phyloP scores from a whole-genome alignment of 2,797 vertebrate species.

The Chiroxiphia lanceolata region DNA sequence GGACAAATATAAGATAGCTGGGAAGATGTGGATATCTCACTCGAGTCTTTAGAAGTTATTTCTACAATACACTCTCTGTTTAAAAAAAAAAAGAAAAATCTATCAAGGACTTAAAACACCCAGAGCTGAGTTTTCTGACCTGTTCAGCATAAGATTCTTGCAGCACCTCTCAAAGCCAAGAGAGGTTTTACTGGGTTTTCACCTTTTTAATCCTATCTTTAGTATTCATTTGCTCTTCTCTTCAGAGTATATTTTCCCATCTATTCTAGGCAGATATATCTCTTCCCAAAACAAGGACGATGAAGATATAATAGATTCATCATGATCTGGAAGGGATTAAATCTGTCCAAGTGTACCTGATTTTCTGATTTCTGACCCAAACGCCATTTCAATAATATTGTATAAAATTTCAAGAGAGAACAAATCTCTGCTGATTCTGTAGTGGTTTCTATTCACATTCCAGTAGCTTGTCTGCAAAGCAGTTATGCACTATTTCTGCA shows the following conservation, averaged over 20 bases:
- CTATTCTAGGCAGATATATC: neutral
- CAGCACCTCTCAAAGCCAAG: neutral
- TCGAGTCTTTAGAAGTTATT: neutral
- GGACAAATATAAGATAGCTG: neutral
- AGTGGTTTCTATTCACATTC: constrained; percentile 13
- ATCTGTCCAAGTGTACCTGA: neutral
- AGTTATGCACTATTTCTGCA: constrained; percentile 18
- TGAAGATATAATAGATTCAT: neutral
- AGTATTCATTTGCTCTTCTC: neutral
- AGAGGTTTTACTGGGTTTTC: neutral
- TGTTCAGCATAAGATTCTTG: neutral
- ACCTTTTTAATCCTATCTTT: neutral
- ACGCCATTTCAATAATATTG: neutral
- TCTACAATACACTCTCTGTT: neutral
- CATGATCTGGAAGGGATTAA: neutral
- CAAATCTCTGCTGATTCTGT: constrained; percentile 2
- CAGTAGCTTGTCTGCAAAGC: constrained; percentile 1
- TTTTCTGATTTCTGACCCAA: neutral
- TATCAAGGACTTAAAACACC: neutral
- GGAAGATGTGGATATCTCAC: neutral
- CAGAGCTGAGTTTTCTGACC: neutral
- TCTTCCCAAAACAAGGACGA: neutral
- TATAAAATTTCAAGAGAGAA: constrained; percentile 11
- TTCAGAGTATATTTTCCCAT: neutral
- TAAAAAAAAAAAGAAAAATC: neutral